These are phyloP conservation scores for Atopsyche davidsoni DNA, from an alignment of 1,140 invertebrate species.

Conservation along the genomic window DNA sequence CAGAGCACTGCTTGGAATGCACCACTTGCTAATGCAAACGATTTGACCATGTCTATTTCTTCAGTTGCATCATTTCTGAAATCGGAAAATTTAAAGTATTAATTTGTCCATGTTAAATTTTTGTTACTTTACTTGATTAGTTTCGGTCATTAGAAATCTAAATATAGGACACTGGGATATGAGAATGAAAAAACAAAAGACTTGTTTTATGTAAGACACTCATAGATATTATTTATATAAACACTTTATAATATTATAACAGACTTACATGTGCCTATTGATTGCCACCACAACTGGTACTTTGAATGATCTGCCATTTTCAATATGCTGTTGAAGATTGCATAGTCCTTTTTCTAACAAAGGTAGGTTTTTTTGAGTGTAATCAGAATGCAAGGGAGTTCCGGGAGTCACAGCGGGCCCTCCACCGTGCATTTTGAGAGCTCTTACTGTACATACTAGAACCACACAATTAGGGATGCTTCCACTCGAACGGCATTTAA, in stretches of 20 bases:
- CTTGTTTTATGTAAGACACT: neutral
- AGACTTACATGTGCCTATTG: conserved; percentile 76
- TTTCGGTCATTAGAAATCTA: no score
- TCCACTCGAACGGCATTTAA: conserved; percentile 91
- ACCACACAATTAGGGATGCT: conserved; percentile 86
- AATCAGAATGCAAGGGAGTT: conserved; percentile 74
- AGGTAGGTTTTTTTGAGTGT: conserved; percentile 82
- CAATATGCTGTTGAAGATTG: conserved; percentile 92
- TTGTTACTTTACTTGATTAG: neutral
- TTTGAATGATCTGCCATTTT: conserved; percentile 84
- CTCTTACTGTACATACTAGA: conserved; percentile 87
- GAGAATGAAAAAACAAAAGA: no score
- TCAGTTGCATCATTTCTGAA: conserved; percentile 76
- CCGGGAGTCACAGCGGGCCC: conserved; percentile 85
- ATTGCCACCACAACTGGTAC: conserved; percentile 94
- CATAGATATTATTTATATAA: neutral
- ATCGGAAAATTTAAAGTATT: neutral
- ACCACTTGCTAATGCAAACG: conserved; percentile 66
- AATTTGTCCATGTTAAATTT: neutral
- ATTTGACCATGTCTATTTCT: conserved; percentile 77
- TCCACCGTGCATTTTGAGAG: conserved; percentile 98
- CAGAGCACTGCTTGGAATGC: conserved; percentile 84
- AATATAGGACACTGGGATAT: no score
- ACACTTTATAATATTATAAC: conserved; percentile 6
- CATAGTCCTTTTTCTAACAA: conserved; percentile 82